Base-by-base conservation (phyloP, 2,888 invertebrate species). In the Lissocephala sabroskyi region DNA sequence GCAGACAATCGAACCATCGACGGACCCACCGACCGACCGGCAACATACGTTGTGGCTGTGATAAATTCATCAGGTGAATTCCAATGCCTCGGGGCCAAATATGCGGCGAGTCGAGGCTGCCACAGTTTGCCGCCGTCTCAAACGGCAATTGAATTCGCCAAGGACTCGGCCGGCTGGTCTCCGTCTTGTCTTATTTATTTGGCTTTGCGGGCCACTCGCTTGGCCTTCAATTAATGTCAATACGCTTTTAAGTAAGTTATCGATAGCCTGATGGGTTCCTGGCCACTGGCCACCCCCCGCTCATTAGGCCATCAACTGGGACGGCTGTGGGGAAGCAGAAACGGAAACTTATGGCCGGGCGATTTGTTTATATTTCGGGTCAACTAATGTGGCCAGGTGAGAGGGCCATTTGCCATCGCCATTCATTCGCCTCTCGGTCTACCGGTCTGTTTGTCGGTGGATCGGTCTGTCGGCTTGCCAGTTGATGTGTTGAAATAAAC, bases 61-160 rank as follows among this genome's bases (percentile, higher is more conserved):
- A 81, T 82, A 80, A 81, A 82, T 82, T 81, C 82, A 81, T 82
- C 80, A 81, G 81, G 79, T 79, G 81, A 79, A 80, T 79, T 62
- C 75, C 68, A 57, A 54, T 53, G 74, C 71, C 70, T 59, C 56
- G 56, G 49, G 56, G n/a, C n/a, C 76, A 75, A 75, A 61, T 75
- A 66, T 73, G 65, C 45, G 39, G 39, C 48, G n/a, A 23, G 23
- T 23, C 7, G 23, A 23, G 23, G 4, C 3, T 56, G 35, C 35
- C 16, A 16, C 43, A 41, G 70, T 9, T 23, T 35, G 23, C 7
- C 28, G 32, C 63, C 74, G 68, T 77, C 78, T 76, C 73, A 78
- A 68, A 78, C 68, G 71, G 67, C 80, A 79, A 80, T 80, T 81
- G 79, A 81, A 79, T 80, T 82, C 77, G 77, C 77, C 73, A 23